Percentiles rank a stretch among this genome's conserved stretches.
Conservation (phyloP, 2,888 invertebrate species). For the Diarsia rubi region DNA sequence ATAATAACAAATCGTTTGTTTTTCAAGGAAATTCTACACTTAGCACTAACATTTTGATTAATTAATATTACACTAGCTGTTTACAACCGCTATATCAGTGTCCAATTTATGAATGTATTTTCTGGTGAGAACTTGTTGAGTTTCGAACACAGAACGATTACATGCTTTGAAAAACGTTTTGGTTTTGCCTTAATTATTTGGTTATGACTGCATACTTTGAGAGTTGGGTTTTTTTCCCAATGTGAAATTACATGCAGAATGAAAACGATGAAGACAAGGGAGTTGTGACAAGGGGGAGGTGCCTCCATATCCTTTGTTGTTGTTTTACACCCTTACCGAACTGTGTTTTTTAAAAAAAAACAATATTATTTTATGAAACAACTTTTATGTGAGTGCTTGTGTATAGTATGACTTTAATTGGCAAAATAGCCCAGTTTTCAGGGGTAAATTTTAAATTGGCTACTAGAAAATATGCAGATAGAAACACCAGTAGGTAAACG, state of each 20-base stretch:
- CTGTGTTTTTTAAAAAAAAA: too few species aligned
- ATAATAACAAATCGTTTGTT: conserved; percentile 72
- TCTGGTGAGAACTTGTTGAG: conserved; percentile 20
- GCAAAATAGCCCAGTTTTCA: too few species aligned
- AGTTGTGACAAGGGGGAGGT: too few species aligned
- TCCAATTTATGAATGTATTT: conserved; percentile 21
- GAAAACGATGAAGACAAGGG: background rate
- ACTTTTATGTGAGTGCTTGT: too few species aligned
- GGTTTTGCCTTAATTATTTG: background rate
- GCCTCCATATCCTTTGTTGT: too few species aligned
- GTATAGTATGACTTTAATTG: too few species aligned
- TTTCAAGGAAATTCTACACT: conserved; percentile 70
- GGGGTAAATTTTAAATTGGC: too few species aligned
- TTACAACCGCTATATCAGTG: conserved; percentile 38
- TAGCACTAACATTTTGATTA: conserved; percentile 42
- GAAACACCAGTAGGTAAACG: too few species aligned
- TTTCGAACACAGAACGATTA: conserved; percentile 10
- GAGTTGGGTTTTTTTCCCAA: conserved; percentile 6
- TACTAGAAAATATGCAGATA: too few species aligned
- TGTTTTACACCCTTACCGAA: too few species aligned
- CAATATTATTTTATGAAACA: too few species aligned
- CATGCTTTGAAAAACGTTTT: conserved; percentile 5
- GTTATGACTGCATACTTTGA: background rate
- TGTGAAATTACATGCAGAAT: background rate
- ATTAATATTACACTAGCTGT: conserved; percentile 41